phyloP scores from a whole-genome alignment of 2,888 invertebrate genomes.

The Cheilosia grossa region DNA sequence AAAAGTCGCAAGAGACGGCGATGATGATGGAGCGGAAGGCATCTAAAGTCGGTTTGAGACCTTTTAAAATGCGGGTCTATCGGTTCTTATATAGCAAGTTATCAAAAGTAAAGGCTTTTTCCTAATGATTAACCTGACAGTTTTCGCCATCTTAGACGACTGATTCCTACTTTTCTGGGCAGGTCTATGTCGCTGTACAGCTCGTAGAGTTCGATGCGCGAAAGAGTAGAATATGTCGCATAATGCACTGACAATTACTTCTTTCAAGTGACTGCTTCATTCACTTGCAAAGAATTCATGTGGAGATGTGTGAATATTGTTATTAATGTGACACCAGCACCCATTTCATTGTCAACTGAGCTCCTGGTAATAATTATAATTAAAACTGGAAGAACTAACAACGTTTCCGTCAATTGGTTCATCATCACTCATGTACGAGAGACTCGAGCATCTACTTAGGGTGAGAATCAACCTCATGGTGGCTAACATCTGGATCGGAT shows the following conservation, averaged over 20 bases:
- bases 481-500: slow-evolving; percentile 33
- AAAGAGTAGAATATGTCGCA: too few species aligned
- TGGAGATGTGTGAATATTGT: slow-evolving; percentile 6
- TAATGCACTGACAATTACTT: background rate
- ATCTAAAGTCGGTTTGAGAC: too few species aligned
- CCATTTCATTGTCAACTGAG: slow-evolving; percentile 33
- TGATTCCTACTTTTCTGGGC: too few species aligned
- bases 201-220: too few species aligned
- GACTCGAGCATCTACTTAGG: slow-evolving; percentile 18
- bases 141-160: too few species aligned
- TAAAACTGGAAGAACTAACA: slow-evolving; percentile 33
- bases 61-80: too few species aligned
- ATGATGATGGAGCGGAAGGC: too few species aligned
- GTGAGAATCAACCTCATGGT: slow-evolving; percentile 28
- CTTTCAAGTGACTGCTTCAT: slow-evolving; percentile 20
- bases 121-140: too few species aligned
- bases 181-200: too few species aligned
- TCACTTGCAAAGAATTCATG: background rate
- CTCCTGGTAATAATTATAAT: slow-evolving; percentile 26
- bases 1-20: too few species aligned
- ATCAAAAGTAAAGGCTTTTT: too few species aligned
- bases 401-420: slow-evolving; percentile 38
- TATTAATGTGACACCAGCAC: slow-evolving; percentile 35
- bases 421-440: background rate
- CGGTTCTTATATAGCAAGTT: too few species aligned